phyloP scores from a whole-genome alignment of 2,797 vertebrate genomes.

The Gambusia yucatana region DNA sequence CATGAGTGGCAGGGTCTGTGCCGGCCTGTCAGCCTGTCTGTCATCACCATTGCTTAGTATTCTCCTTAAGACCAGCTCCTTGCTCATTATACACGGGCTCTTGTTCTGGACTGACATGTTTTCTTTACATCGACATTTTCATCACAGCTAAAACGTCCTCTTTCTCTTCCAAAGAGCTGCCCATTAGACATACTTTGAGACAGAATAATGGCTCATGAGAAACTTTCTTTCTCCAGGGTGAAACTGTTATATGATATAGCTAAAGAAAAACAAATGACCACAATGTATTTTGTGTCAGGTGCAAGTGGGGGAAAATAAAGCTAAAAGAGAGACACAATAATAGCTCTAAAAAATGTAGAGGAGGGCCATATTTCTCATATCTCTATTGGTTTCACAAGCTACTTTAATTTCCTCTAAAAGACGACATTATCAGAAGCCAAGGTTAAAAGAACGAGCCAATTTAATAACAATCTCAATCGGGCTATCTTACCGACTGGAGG shows the following conservation, averaged over 20 bases:
- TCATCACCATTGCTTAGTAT: conserved; percentile 83
- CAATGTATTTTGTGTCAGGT: conserved; percentile 56
- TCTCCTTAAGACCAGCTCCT: conserved; percentile 78
- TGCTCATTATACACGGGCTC: conserved; percentile 76
- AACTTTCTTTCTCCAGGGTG: conserved; percentile 59
- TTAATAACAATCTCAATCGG: conserved; percentile 70
- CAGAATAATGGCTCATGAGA: conserved; percentile 60
- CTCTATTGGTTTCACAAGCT: conserved; percentile 69
- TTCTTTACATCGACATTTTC: conserved; percentile 79
- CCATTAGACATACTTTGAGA: conserved; percentile 45
- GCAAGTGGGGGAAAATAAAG: conserved; percentile 9
- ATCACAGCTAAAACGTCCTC: conserved; percentile 58
- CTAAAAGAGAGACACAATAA: conserved; percentile 46
- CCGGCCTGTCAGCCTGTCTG: conserved; percentile 80
- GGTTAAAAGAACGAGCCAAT: conserved; percentile 77
- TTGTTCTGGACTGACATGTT: conserved; percentile 80
- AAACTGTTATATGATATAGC: conserved; percentile 55
- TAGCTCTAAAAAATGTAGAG: conserved; percentile 50
- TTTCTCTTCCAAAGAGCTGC: conserved; percentile 35
- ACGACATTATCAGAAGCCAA: conserved; percentile 78
- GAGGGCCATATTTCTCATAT: conserved; percentile 65
- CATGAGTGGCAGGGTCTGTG: conserved; percentile 84
- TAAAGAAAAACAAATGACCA: conserved; percentile 63
- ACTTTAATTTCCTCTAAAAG: conserved; percentile 82
- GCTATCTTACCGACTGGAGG: conserved; percentile 61